These are phyloP conservation scores for Melanotaenia maccullochi DNA, from an alignment of 2,797 vertebrate species.

Conservation along the genomic window DNA sequence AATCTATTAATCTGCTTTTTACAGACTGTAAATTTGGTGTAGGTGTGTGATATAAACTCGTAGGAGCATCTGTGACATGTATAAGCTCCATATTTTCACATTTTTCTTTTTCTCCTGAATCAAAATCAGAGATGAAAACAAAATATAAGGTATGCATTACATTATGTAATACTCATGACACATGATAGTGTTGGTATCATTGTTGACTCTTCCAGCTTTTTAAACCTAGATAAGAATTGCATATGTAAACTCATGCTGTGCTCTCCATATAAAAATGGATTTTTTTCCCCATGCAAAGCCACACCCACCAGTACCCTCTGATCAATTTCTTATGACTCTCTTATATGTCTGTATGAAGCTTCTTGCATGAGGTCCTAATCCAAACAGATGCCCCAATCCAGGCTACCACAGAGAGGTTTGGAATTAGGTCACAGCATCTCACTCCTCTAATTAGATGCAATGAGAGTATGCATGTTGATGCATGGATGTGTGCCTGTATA, in stretches of 20 bases:
- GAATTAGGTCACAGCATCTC: conserved; percentile 79
- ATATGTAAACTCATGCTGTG: background rate
- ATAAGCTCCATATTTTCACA: background rate
- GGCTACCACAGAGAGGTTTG: conserved; percentile 63
- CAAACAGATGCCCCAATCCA: conserved; percentile 39
- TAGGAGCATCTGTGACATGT: background rate
- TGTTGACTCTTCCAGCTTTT: background rate
- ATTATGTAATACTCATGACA: background rate
- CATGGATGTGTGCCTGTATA: conserved; percentile 47
- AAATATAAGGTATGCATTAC: background rate
- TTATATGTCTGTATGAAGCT: conserved; percentile 14
- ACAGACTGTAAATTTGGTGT: background rate
- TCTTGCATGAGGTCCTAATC: conserved; percentile 55
- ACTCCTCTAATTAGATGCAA: conserved; percentile 75
- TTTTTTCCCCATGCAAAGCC: background rate
- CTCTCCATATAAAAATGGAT: background rate
- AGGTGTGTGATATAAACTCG: conserved; percentile 4
- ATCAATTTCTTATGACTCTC: conserved; percentile 16
- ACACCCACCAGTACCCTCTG: background rate
- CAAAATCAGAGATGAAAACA: background rate
- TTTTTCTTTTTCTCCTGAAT: background rate
- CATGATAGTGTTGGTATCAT: background rate
- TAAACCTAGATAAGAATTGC: conserved; percentile 1
- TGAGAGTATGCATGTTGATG: conserved; percentile 48
- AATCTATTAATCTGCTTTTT: background rate